Percentiles rank a stretch among this genome's conserved stretches.
Conservation (phyloP, 2,797 vertebrate species). For the Lithobates pipiens region DNA sequence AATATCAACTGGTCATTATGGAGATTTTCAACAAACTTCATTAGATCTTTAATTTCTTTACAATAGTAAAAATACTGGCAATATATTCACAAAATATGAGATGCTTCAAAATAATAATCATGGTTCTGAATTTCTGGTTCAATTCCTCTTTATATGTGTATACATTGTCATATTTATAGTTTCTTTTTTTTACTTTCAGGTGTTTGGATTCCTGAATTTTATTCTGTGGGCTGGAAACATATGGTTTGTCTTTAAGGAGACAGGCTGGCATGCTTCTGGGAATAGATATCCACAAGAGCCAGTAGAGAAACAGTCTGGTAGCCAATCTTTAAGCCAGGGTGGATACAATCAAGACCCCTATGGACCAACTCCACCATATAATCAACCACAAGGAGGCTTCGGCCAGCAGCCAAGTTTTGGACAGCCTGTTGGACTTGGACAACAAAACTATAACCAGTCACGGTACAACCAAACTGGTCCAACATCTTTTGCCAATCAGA, state of each 20-base stretch:
- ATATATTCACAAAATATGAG: too few relatives aligned
- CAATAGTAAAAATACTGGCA: too few relatives aligned
- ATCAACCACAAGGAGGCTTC: constrained; percentile 76
- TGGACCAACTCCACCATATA: constrained; percentile 83
- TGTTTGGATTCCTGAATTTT: constrained; percentile 97
- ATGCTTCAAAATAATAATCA: too few relatives aligned
- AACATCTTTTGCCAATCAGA: constrained; percentile 89
- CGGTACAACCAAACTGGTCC: constrained; percentile 80
- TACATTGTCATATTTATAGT: not conserved
- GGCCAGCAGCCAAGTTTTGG: constrained; percentile 83
- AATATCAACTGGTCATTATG: too few relatives aligned
- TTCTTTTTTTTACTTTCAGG: constrained; percentile 72
- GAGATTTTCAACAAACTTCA: too few relatives aligned
- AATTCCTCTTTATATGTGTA: too few relatives aligned
- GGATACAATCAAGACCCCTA: constrained; percentile 84
- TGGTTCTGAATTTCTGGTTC: too few relatives aligned
- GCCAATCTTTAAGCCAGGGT: constrained; percentile 82
- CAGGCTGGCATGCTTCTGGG: constrained; percentile 91
- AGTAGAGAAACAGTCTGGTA: constrained; percentile 86
- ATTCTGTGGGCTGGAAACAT: constrained; percentile 98
- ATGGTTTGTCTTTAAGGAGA: constrained; percentile 99
- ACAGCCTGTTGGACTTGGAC: constrained; percentile 83
- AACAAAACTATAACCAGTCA: constrained; percentile 68
- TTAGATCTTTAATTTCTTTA: too few relatives aligned
- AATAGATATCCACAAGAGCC: constrained; percentile 78